A percentile compares a stretch with the other conserved stretches of the same genome.
These are phyloP conservation scores for Urocyon cinereoargenteus DNA, from an alignment of 2,797 vertebrate species.

Conservation along the genomic window DNA sequence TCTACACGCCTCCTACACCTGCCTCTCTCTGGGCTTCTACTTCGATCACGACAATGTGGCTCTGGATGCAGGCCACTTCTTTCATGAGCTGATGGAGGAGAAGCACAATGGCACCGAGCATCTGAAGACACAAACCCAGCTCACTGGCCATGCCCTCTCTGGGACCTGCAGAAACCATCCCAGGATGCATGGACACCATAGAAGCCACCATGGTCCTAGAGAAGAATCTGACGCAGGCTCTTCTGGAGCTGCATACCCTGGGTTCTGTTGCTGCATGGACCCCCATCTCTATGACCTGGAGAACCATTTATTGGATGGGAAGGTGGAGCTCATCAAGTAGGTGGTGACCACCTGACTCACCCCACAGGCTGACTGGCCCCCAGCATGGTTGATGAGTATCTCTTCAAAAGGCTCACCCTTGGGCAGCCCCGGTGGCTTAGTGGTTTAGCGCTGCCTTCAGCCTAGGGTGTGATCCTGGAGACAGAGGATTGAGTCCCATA, in stretches of 20 bases:
- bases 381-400: background rate
- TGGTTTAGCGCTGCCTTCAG: too few species aligned
- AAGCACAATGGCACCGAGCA: background rate
- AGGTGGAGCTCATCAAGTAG: background rate
- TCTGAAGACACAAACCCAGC: background rate
- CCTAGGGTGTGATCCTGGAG: too few species aligned
- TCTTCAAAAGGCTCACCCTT: background rate
- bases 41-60: background rate
- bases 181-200: background rate
- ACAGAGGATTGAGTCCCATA: fast-evolving
- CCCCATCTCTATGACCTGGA: background rate
- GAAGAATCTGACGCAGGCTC: background rate
- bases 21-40: background rate
- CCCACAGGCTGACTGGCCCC: background rate
- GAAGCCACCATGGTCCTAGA: background rate
- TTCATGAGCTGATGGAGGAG: background rate
- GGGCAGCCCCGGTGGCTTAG: too few species aligned
- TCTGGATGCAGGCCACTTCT: background rate
- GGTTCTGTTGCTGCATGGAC: background rate
- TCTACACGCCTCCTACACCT: background rate
- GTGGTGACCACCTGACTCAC: background rate
- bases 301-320: background rate
- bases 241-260: background rate
- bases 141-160: background rate
- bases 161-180: background rate